Base-by-base conservation (phyloP, 2,888 invertebrate genomes). In the Poecilobothrus nobilitatus region DNA sequence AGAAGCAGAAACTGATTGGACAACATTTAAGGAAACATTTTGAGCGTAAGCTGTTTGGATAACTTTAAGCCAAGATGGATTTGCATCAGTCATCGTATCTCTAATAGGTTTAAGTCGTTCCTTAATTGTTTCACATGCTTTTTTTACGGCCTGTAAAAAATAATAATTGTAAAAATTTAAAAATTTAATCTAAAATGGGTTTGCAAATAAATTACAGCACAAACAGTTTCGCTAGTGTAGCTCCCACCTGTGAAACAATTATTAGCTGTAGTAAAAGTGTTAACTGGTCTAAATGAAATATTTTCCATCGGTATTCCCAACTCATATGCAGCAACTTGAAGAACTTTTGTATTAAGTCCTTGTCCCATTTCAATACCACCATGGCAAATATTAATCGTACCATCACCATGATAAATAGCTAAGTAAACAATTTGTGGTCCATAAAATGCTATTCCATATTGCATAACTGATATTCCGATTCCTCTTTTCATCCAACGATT, bases 401-500 rank as follows among this genome's bases (percentile, higher is more conserved):
- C 90, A 76, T 90, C 89, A 1, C 84, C 83, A 20, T 86, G 86
- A 75, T 86, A 89, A 68, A 92, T 85, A 1, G 87, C 83, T 21
- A 90, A 80, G 66, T 85, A 78, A 0, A 86, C 84, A 71, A 84
- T 82, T 69, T 80, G 86, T 66, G 84, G 84, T 2, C 84, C 80
- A 12, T 78, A 73, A 22, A 82, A 75, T 5, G 76, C 70, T 3
- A 86, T 78, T 0, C 84, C 84, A 82, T 87, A 92, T 72, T 84
- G 85, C 84, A 91, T 85, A 4, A 89, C 85, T 6, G 87, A 83
- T 15, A 90, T 75, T 53, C 86, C 79, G 1, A 89, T 80, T 0
- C 89, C 92, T 66, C 85, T 85, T 79, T 92, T 92, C 75, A 86
- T 89, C 91, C 92, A 92, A 20, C 88, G 80, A 80, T 91, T 91